phyloP scores from a whole-genome alignment of 2,888 invertebrate genomes.

The Sylvicola cinctus region DNA sequence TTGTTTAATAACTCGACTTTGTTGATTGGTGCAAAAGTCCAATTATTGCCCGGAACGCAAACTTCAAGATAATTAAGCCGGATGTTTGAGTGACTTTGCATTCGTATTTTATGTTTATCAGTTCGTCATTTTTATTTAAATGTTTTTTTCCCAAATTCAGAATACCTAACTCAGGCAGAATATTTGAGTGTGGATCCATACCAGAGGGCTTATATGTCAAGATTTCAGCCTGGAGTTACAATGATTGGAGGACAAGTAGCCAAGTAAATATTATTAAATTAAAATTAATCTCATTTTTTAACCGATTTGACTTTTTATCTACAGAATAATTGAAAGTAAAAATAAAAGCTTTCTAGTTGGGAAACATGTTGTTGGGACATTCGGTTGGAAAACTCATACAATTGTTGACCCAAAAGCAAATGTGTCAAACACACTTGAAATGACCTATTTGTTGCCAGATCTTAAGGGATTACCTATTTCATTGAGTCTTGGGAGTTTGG shows the following conservation, averaged over 20 bases:
- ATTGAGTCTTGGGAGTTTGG: conserved; percentile 40
- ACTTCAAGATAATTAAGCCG: no score
- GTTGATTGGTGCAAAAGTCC: no score
- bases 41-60: no score
- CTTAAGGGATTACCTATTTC: conserved; percentile 36
- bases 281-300: no score
- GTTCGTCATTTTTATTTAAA: neutral
- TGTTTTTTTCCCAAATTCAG: conserved; percentile 22
- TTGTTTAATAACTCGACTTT: conserved; percentile 2
- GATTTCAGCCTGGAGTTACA: conserved; percentile 33
- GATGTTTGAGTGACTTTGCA: no score
- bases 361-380: conserved; percentile 34
- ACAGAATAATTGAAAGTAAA: conserved; percentile 44
- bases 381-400: conserved; percentile 44
- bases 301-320: neutral
- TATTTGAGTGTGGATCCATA: conserved; percentile 54
- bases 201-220: conserved; percentile 36
- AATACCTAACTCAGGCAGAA: conserved; percentile 42
- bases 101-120: no score
- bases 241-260: conserved; percentile 53
- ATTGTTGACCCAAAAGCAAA: conserved; percentile 21
- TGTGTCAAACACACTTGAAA: no score
- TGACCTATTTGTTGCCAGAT: conserved; percentile 33
- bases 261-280: no score
- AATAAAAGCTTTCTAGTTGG: conserved; percentile 42